Conservation (phyloP, 2,888 invertebrate genomes). For the Patella depressa region DNA sequence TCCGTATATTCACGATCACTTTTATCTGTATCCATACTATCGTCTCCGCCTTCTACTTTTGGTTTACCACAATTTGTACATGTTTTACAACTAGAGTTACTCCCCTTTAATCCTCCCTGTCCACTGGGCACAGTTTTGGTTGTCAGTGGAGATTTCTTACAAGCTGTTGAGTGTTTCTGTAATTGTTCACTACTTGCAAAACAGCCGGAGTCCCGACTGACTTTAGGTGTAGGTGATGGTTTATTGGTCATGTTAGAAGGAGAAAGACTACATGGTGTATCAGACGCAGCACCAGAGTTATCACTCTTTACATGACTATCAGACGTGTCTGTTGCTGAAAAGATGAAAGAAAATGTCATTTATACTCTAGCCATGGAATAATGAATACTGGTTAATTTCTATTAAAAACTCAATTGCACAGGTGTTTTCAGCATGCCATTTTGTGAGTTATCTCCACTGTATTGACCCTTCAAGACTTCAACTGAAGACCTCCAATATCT, state of each 20-base stretch:
- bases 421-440: no score
- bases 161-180: constrained; percentile 28
- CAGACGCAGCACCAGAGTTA: constrained; percentile 29
- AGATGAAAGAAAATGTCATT: no score
- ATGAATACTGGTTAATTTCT: no score
- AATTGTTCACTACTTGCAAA: constrained; percentile 67
- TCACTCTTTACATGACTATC: constrained; percentile 35
- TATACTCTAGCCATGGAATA: no score
- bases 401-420: no score
- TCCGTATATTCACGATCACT: constrained; percentile 51
- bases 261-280: constrained; percentile 45
- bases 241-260: constrained; percentile 26
- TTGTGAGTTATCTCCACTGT: no score
- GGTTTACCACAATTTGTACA: constrained; percentile 40
- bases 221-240: constrained; percentile 41
- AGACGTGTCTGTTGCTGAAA: constrained; percentile 38
- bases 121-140: not conserved
- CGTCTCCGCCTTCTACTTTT: constrained; percentile 22
- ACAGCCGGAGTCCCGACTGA: constrained; percentile 71
- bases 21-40: constrained; percentile 31
- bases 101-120: constrained; percentile 15
- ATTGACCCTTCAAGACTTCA: no score
- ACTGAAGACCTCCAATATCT: no score
- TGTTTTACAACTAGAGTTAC: constrained; percentile 17
- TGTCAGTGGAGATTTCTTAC: not conserved